Base-by-base conservation (phyloP, 2,797 vertebrate genomes). In the Rhabdophis nuchalis region DNA sequence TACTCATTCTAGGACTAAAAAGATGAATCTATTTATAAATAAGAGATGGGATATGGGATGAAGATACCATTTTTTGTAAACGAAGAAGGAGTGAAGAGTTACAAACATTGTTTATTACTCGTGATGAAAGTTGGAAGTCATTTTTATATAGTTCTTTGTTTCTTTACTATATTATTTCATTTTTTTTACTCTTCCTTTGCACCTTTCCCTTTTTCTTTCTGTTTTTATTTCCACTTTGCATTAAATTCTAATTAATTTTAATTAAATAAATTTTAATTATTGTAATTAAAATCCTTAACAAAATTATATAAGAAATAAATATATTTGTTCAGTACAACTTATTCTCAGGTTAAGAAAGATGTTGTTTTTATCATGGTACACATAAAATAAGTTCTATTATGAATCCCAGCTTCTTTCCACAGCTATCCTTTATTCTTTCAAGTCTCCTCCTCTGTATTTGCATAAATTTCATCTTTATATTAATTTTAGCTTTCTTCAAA, bases 401-500 rank as follows among this genome's bases (percentile, higher is more conserved):
- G 92, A 94, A 90, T 85, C 32, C 68, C 88, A 50, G 54, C 90
- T 0, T 82, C 77, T 4, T 50, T 77, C 89, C 90, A 77, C 90
- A 91, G 20, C 25, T 88, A 50, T 93, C 36, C 27, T 90, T 61
- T 0, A 0, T 90, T 95, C 60, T 94, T 46, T 58, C 93, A 93
- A 82, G 36, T 50, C 82, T 18, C 46, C 6, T 90, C 50, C 10
- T n/a, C 88, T 36, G 54, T 20, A 89, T 8, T 86, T 29, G 9
- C 11, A 5, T 92, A 94, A 41, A 89, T 53, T 86, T 41, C 88
- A n/a, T 32, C 1, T 91, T 88, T 14, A 41, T 61, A 57, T 91
- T 94, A 92, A 57, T 91, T 1, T 0, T 87, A 6, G 46, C 58
- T 68, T 29, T 91, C 50, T 56, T 6, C 72, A 90, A 91, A 85